Base-by-base conservation (phyloP, 2,797 vertebrate genomes). In the Hippopotamyrus pictus region DNA sequence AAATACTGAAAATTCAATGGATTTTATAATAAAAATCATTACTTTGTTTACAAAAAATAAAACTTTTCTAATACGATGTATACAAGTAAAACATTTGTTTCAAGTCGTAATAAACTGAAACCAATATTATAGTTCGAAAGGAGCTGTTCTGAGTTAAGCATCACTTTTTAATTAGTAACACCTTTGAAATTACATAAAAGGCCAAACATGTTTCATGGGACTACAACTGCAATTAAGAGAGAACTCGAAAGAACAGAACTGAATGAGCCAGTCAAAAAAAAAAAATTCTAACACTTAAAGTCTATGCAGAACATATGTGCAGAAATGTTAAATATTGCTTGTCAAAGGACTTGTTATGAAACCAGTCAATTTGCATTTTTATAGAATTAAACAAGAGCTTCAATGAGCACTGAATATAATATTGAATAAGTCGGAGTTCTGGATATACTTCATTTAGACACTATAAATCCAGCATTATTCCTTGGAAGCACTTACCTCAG, bases 401-500 rank as follows among this genome's bases (percentile, higher is more conserved):
- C 65, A 4, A 14, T 33, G 65, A 69, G 65, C 11, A 73, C 12
- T 37, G 25, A 14, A 37, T 73, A 5, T 73, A 37, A 73, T 73
- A 14, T 0, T 6, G 29, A 73, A 73, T 73, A 7, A 37, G 65
- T 73, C 7, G 8, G n/a, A 69, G 65, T 33, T 73, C 65, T 37
- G 65, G 29, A 73, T 73, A 37, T 37, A 73, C 29, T 73, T 73
- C 29, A 37, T 33, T 73, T 73, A 17, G 29, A 73, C 29, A 37
- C 25, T 6, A 79, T 44, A n/a, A 79, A 79, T 19, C 19, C 19
- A 3, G 73, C 14, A 79, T 19, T 44, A 79, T 79, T 79, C 41
- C 19, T 46, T 79, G 37, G 41, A 79, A 41, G 41, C 14, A 79
- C 73, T 41, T 91, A 99, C 99, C 99, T 99, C 33, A 99, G 95